Evolutionary conservation across 2,888 invertebrate species (phyloP), one percentile per base, ranked within the genome.

Genomic region (Chelonus formosanus): DNA sequence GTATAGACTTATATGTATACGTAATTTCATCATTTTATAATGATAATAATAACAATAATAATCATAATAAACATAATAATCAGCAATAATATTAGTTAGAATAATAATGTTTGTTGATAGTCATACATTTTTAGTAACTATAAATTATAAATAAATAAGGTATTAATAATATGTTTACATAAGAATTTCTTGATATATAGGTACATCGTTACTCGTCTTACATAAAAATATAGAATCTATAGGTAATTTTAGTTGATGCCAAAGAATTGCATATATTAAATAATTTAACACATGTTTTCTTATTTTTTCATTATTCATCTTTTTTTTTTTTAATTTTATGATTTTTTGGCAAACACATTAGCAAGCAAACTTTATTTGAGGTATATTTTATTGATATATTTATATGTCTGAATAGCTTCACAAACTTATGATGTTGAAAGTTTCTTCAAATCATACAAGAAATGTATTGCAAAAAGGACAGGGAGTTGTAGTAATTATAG

Each of bases 211-310:
- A 75, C 72, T 75, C 73, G 74, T 78, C 76, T 80, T 78, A 80
- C 80, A 82, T 80, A 83, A 83, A 83, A 83, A 83, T 83, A 83
- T 83, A 83, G 78, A 79, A 82, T 83, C 77, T 82, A 78, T 80
- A 77, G 70, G 70, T 76, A 75, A 71, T 76, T 69, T 73, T 76
- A 55, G 63, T 67, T 65, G 68, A 70, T 71, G 71, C 70, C 69
- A 65, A 63, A 67, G 59, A 65, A 57, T 64, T 64, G 63, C 55
- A 58, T 58, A 55, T 43, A 65, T 48, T 47, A 63, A 59, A 59
- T 60, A 67, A 60, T 67, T 64, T 45, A 7, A 53, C 35, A 45
- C 34, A 54, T 55, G 45, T 32, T 66, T 56, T 48, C 44, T 59
- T 31, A 7, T 43, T 54, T 43, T 44, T 50, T 48, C 31, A n/a